phyloP scores from a whole-genome alignment of 2,113 vertebrate species.

The Paradisaea rubra region DNA sequence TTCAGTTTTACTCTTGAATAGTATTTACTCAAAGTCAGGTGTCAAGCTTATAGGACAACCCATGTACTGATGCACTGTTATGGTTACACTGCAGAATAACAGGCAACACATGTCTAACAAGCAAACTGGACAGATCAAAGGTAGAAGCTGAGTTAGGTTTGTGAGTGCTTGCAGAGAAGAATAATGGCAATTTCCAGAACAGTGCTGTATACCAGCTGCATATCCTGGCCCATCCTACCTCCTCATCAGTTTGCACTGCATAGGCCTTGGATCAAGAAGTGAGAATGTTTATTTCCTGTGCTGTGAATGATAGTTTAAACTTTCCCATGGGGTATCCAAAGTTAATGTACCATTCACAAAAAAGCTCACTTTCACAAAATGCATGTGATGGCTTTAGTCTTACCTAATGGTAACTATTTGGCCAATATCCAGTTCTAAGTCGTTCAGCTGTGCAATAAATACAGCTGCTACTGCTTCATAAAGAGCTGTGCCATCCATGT shows the following conservation, averaged over 20 bases:
- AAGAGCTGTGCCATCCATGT: conserved; percentile 97
- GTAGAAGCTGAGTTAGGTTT: background rate
- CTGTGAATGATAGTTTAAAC: background rate
- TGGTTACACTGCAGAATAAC: background rate
- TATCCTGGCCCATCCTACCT: background rate
- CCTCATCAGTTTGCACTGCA: background rate
- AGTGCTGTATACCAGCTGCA: background rate
- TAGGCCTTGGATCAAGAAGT: background rate
- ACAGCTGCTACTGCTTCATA: conserved; percentile 96
- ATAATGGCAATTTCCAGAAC: background rate
- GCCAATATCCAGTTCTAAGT: conserved; percentile 82
- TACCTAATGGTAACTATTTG: conserved; percentile 96
- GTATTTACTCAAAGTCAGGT: background rate
- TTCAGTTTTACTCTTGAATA: background rate
- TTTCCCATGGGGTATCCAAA: background rate
- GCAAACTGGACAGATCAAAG: background rate
- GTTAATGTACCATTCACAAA: background rate
- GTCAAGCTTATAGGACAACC: background rate
- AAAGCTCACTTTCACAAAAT: background rate
- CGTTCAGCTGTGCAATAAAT: conserved; percentile 94
- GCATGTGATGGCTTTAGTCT: background rate
- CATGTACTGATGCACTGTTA: background rate
- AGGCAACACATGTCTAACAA: background rate
- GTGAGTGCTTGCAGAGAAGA: background rate
- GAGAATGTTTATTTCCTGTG: background rate